Base-by-base conservation (phyloP, 2,113 vertebrate species). In the Oceanodroma tethys region DNA sequence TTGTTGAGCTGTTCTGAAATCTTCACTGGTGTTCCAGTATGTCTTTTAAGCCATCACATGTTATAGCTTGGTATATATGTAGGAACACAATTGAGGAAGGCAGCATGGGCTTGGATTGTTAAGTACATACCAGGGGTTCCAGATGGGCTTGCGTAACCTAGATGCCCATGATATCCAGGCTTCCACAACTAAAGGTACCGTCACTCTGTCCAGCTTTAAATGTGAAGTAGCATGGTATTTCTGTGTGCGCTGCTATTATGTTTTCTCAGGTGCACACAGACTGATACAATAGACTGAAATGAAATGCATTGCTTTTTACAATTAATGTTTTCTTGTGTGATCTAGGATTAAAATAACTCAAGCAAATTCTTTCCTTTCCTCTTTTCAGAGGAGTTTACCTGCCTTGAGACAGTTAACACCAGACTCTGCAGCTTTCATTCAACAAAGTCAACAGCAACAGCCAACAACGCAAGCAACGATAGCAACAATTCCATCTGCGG, bases 341-440 rank as follows among this genome's bases (percentile, higher is more conserved):
- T 38, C 52, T 60, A 36, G 52, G 27, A 36, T 76, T 47, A 29
- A 95, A 75, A 82, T n/a, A 43, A 43, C 30, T 76, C 45, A 86
- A 65, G 38, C 6, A 43, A 78, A 71, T 60, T 59, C 36, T 88
- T 75, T 52, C 47, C 8, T 85, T 81, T 75, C 38, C 5, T 47
- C 18, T 91, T 74, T 96, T n/a, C 97, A 99, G 99, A 99, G 99
- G 98, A 99, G 99, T 98, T 99, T 99, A 97, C 99, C 99, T 38
- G 99, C 99, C 97, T 98, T 99, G 98, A 98, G 99, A 98, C 99
- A 99, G 97, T 97, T 99, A 97, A 99, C 99, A 68, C 99, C 99
- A 20, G 99, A 99, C 98, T 99, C 99, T 1, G 98, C 98, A 42
- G 98, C 99, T 97, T 99, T 99, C 97, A 99, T 99, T 96, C 99